A percentile compares a stretch with the other conserved stretches of the same genome.
Evolutionary conservation across 2,797 vertebrate genomes (phyloP).

Genomic region (Vultur gryphus): DNA sequence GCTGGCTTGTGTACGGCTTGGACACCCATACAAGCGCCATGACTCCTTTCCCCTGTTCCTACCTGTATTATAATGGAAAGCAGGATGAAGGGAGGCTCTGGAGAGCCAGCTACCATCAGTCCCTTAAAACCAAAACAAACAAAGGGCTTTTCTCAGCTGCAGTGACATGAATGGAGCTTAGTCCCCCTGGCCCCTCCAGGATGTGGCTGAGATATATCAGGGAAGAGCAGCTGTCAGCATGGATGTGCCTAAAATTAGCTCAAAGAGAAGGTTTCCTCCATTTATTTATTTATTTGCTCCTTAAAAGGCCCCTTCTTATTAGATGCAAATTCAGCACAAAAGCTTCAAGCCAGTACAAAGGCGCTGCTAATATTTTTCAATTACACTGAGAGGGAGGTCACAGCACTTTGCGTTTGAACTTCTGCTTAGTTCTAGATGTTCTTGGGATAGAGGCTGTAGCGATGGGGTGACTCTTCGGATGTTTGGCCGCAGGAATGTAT

Average conservation of each 20-base stretch:
- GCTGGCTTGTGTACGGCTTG: accelerated
- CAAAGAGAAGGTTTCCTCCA: slow-evolving; percentile 61
- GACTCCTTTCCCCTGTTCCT: background rate
- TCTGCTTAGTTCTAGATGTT: background rate
- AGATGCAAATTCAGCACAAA: slow-evolving; percentile 44
- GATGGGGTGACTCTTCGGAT: background rate
- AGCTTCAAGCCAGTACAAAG: slow-evolving; percentile 15
- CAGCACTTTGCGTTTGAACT: background rate
- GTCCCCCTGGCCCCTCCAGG: background rate
- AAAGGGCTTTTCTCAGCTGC: slow-evolving; percentile 17
- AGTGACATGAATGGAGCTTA: background rate
- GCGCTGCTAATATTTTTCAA: background rate
- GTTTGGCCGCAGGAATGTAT: background rate
- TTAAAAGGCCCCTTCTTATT: slow-evolving; percentile 44
- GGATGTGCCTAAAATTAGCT: slow-evolving; percentile 55
- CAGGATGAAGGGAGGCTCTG: background rate
- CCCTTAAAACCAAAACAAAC: background rate
- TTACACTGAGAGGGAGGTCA: background rate
- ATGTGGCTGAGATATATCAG: slow-evolving; percentile 46
- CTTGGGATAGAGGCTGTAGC: background rate
- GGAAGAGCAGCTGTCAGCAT: slow-evolving; percentile 59
- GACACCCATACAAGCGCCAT: background rate
- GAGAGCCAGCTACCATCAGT: background rate
- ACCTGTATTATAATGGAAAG: background rate
- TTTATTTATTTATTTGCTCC: slow-evolving; percentile 61